These are phyloP conservation scores for Vanessa cardui DNA, from an alignment of 2,888 invertebrate genomes.

Conservation along the genomic window DNA sequence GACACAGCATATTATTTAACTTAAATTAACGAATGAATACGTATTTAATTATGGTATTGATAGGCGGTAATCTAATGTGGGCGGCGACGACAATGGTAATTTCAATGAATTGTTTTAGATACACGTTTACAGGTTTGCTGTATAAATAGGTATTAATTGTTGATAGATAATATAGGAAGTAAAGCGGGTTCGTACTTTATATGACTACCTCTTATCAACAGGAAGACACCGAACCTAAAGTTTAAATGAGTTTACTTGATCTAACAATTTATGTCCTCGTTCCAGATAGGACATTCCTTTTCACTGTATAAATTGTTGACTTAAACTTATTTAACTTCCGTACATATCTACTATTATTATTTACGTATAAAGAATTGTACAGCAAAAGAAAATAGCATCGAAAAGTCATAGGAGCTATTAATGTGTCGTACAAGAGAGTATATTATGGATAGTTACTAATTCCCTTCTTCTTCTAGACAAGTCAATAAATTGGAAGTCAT, in stretches of 20 bases:
- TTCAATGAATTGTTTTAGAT: conserved; percentile 35
- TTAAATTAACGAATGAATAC: no score
- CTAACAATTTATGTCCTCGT: conserved; percentile 24
- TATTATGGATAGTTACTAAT: no score
- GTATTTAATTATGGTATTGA: conserved; percentile 36
- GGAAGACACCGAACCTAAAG: conserved; percentile 18
- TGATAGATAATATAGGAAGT: conserved; percentile 26
- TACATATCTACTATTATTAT: neutral
- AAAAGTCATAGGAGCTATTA: no score
- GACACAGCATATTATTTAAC: no score
- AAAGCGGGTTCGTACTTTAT: conserved; percentile 10
- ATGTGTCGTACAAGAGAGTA: no score
- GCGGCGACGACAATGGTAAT: conserved; percentile 31
- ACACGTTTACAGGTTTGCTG: conserved; percentile 18
- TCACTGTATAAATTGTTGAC: conserved; percentile 21
- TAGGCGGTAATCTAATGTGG: conserved; percentile 36
- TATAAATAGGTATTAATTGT: conserved; percentile 28
- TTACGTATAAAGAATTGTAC: no score
- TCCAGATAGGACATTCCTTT: conserved; percentile 36
- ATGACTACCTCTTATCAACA: conserved; percentile 20
- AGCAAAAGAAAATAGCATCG: no score
- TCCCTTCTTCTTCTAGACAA: no score
- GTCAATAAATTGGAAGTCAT: no score
- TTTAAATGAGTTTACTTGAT: conserved; percentile 32
- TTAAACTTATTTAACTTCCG: neutral